These are phyloP conservation scores for Pseudomyrmex pallidus DNA, from an alignment of 1,140 invertebrate genomes.

Conservation along the genomic window DNA sequence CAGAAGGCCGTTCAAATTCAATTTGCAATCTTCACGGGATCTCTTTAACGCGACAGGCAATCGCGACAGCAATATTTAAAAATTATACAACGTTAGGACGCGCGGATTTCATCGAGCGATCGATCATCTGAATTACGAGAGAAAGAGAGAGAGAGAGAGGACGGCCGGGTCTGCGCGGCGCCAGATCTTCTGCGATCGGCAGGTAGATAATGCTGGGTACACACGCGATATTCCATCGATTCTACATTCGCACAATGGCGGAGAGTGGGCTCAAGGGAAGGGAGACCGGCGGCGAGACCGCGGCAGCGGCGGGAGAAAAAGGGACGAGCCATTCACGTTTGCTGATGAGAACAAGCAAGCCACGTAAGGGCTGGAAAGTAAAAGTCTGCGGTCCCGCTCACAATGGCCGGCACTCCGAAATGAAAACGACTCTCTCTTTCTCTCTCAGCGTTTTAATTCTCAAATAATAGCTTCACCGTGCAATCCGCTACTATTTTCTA, in stretches of 20 bases:
- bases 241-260: conserved; percentile 76
- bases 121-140: conserved; percentile 69
- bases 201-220: conserved; percentile 80
- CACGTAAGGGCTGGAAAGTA: conserved; percentile 71
- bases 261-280: not conserved
- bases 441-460: conserved; percentile 52
- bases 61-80: conserved; percentile 37
- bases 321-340: conserved; percentile 74
- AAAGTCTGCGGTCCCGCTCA: conserved; percentile 67
- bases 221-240: conserved; percentile 81
- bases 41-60: conserved; percentile 16
- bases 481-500: conserved; percentile 15
- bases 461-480: conserved; percentile 38
- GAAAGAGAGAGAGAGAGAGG: not conserved
- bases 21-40: conserved; percentile 11
- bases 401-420: conserved; percentile 39
- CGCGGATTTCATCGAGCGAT: conserved; percentile 56
- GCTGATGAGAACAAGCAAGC: conserved; percentile 71
- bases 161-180: conserved; percentile 68
- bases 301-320: conserved; percentile 62
- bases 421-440: not conserved
- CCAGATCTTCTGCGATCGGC: conserved; percentile 79
- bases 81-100: conserved; percentile 51
- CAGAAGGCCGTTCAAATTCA: conserved; percentile 50
- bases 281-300: conserved; percentile 45